Evolutionary conservation across 37 sponge, comb jelly and placozoan species (phyloP).

Genomic region (Eunapius fragilis): DNA sequence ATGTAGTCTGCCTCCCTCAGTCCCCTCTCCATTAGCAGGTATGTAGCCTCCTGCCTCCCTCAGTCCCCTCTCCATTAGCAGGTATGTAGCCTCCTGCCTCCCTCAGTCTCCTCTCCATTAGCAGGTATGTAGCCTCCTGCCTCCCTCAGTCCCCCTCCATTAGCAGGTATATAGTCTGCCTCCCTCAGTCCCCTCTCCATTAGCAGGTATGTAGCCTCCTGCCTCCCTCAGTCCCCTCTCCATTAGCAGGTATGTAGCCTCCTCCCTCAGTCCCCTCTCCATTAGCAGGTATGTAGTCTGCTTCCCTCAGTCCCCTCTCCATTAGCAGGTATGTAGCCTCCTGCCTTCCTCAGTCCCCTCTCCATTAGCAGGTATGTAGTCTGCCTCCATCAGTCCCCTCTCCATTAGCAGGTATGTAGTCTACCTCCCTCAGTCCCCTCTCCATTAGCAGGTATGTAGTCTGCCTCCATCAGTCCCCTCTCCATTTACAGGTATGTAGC

Average conservation of each 20-base stretch:
- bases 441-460: not conserved
- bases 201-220: not conserved
- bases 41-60: too few relatives aligned
- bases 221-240: not conserved
- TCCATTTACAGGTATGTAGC: slow-evolving; percentile 51
- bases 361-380: slow-evolving; percentile 7
- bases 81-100: not conserved
- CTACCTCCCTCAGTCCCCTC: not conserved
- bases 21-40: not conserved
- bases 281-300: not conserved
- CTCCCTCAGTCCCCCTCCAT: not conserved
- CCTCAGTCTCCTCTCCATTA: not conserved
- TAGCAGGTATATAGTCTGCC: not conserved
- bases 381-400: not conserved
- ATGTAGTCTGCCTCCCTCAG: not conserved
- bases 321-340: not conserved
- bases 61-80: not conserved
- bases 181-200: not conserved
- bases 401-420: not conserved
- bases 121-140: slow-evolving; percentile 1
- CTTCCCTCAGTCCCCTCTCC: not conserved
- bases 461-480: not conserved
- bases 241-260: slow-evolving; percentile 11
- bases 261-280: not conserved
- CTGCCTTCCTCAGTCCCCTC: not conserved